These are phyloP conservation scores for Echeneis naucrates DNA, from an alignment of 2,797 vertebrate genomes.

Conservation along the genomic window DNA sequence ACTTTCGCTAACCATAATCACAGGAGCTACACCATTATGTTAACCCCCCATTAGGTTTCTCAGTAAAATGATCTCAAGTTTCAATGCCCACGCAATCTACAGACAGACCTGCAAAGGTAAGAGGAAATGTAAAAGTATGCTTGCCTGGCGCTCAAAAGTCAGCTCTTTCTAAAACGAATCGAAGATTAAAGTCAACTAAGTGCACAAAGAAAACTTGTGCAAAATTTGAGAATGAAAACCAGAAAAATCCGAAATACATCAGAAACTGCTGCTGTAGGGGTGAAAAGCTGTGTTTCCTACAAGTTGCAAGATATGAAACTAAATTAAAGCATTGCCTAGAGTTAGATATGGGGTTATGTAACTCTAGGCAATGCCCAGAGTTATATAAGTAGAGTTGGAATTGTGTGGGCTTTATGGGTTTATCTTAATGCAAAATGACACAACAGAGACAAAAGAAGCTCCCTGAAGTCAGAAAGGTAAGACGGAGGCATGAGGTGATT, in stretches of 20 bases:
- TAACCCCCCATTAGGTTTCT: not conserved
- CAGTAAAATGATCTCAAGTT: not conserved
- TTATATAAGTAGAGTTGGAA: too few relatives aligned
- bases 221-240: not conserved
- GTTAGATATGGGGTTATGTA: too few relatives aligned
- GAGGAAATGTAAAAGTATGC: not conserved
- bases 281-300: not conserved
- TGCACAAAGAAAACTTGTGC: not conserved
- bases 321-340: conserved; percentile 6
- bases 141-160: not conserved
- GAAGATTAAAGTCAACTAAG: too few relatives aligned
- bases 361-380: too few relatives aligned
- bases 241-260: not conserved
- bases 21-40: not conserved
- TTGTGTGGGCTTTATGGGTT: too few relatives aligned
- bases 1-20: not conserved
- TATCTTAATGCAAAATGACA: too few relatives aligned
- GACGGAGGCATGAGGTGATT: too few relatives aligned
- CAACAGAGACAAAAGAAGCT: too few relatives aligned
- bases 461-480: too few relatives aligned
- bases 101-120: not conserved
- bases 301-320: conserved; percentile 11
- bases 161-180: not conserved
- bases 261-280: not conserved
- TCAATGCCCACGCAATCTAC: not conserved